Percentiles rank a stretch among this genome's conserved stretches.
Conservation (phyloP, 1,140 invertebrate genomes). For the Halictus rubicundus region DNA sequence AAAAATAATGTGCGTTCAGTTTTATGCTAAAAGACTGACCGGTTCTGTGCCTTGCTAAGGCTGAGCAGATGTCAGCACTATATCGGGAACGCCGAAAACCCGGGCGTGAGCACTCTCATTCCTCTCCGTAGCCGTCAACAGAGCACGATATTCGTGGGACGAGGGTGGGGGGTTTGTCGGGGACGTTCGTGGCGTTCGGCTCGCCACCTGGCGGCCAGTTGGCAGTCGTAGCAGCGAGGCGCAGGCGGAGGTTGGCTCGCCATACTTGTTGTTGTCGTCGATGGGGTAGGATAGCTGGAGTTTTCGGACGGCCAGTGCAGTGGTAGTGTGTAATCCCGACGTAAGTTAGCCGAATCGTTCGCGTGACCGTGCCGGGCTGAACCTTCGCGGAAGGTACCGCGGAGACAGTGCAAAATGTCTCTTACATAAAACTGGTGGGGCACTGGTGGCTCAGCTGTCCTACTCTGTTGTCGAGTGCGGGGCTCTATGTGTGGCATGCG, state of each 20-base stretch:
- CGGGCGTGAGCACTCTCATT: no score
- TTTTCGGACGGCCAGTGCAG: conserved; percentile 35
- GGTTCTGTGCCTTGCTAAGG: no score
- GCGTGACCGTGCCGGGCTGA: conserved; percentile 36
- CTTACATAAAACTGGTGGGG: conserved; percentile 65
- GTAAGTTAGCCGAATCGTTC: conserved; percentile 26
- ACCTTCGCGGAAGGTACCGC: conserved; percentile 23
- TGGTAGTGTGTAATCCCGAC: conserved; percentile 29
- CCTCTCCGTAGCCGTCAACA: no score
- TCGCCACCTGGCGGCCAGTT: conserved; percentile 49
- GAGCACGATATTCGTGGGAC: no score
- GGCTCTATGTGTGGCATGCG: conserved; percentile 56
- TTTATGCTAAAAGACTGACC: no score
- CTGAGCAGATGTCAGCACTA: no score
- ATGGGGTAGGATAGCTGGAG: conserved; percentile 78
- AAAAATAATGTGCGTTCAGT: no score
- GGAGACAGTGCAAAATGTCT: conserved; percentile 53
- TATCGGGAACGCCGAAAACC: no score
- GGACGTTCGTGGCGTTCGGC: not conserved
- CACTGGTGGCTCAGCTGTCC: conserved; percentile 69
- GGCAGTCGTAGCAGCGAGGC: conserved; percentile 48
- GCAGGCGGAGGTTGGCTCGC: conserved; percentile 73
- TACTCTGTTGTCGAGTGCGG: conserved; percentile 59
- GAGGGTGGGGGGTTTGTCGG: conserved; percentile 2
- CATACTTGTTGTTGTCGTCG: conserved; percentile 84